phyloP scores from a whole-genome alignment of 2,797 vertebrate species.

The Girardinus metallicus region DNA sequence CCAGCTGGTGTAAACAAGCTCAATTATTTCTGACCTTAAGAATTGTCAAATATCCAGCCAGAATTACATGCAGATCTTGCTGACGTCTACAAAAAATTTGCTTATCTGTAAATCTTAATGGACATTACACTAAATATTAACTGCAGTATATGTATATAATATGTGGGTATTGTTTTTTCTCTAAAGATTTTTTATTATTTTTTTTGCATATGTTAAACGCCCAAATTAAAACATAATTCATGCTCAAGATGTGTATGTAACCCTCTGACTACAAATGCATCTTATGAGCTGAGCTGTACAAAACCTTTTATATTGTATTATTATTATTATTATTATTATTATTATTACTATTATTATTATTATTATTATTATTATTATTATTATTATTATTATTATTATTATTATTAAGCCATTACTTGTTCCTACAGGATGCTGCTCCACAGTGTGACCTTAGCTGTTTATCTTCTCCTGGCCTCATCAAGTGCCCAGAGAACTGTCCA shows the following conservation, averaged over 20 bases:
- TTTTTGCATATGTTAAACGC: not conserved
- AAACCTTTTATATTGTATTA: not conserved
- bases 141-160: not conserved
- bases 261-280: not conserved
- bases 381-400: not conserved
- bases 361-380: not conserved
- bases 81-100: not conserved
- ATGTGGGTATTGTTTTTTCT: not conserved
- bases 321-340: no score
- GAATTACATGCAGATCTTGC: not conserved
- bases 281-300: not conserved
- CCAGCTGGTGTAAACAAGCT: not conserved
- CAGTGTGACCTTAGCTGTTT: slow-evolving; percentile 53
- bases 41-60: not conserved
- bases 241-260: not conserved
- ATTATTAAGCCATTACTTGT: slow-evolving; percentile 8
- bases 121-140: not conserved
- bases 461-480: slow-evolving; percentile 66
- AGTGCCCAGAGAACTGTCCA: slow-evolving; percentile 14
- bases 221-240: not conserved
- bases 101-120: not conserved
- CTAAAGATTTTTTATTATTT: not conserved
- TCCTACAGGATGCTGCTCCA: slow-evolving; percentile 80
- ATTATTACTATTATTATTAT: no score
- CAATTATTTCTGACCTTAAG: not conserved